Conservation (phyloP, 30 jellyfish, hydroid and myxozoan genomes). For the Haliclystus octoradiatus region DNA sequence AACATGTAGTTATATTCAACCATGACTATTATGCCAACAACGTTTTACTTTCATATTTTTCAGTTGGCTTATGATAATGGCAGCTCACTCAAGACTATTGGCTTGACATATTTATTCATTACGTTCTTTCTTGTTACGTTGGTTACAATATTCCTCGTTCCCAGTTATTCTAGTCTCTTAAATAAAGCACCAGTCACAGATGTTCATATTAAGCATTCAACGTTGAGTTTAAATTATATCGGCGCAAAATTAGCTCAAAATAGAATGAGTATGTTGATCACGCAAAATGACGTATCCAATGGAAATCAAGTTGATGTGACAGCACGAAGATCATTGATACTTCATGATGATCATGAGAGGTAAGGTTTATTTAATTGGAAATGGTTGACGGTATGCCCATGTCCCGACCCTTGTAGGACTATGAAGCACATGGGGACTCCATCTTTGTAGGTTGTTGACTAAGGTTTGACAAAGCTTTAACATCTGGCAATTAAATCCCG, state of each 20-base stretch:
- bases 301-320: not conserved
- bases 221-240: slow-evolving; percentile 1
- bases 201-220: not conserved
- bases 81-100: not conserved
- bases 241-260: slow-evolving; percentile 4
- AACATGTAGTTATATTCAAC: no score
- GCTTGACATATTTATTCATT: not conserved
- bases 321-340: not conserved
- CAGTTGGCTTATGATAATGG: not conserved
- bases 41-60: no score
- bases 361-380: no score
- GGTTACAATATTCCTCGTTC: not conserved
- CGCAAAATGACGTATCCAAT: not conserved
- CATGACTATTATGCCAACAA: no score
- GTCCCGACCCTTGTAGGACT: no score
- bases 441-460: no score
- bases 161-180: not conserved
- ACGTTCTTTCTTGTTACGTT: not conserved
- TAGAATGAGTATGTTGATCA: not conserved
- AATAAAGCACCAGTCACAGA: not conserved
- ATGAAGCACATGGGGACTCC: no score
- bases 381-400: no score
- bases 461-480: no score
- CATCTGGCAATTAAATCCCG: no score
- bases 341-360: no score